These are phyloP conservation scores for Drosophila paranaensis DNA, from an alignment of 2,888 invertebrate genomes.

Conservation along the genomic window DNA sequence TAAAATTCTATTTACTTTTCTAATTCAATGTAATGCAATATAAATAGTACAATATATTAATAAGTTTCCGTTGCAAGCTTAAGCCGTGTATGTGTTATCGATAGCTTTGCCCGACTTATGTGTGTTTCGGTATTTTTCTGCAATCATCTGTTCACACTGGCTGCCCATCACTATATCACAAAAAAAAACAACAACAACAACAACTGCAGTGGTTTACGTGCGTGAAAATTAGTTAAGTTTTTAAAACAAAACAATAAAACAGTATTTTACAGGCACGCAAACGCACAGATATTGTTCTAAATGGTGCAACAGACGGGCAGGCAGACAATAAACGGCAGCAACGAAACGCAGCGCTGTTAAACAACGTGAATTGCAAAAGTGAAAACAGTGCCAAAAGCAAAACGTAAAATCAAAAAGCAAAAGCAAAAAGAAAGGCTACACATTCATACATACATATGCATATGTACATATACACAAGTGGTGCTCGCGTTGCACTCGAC, in stretches of 20 bases:
- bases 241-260: conserved; percentile 48
- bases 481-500: conserved; percentile 58
- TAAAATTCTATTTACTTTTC: background rate
- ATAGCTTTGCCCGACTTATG: background rate
- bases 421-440: conserved; percentile 33
- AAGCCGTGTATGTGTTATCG: conserved; percentile 6
- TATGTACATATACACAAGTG: conserved; percentile 47
- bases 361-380: conserved; percentile 57
- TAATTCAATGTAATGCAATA: background rate
- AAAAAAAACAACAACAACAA: conserved; percentile 67
- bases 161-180: conserved; percentile 38
- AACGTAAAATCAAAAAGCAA: conserved; percentile 29
- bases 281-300: conserved; percentile 32
- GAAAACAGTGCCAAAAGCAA: conserved; percentile 67
- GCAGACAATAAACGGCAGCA: conserved; percentile 28
- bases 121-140: conserved; percentile 7
- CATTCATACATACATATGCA: conserved; percentile 28
- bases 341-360: conserved; percentile 27
- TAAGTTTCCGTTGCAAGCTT: background rate
- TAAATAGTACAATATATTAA: background rate
- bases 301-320: conserved; percentile 54
- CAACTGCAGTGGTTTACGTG: conserved; percentile 67
- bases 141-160: conserved; percentile 26
- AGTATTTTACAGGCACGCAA: conserved; percentile 37
- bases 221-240: conserved; percentile 77